Base-by-base conservation (phyloP, 2,888 invertebrate species). In the Patella caerulea region DNA sequence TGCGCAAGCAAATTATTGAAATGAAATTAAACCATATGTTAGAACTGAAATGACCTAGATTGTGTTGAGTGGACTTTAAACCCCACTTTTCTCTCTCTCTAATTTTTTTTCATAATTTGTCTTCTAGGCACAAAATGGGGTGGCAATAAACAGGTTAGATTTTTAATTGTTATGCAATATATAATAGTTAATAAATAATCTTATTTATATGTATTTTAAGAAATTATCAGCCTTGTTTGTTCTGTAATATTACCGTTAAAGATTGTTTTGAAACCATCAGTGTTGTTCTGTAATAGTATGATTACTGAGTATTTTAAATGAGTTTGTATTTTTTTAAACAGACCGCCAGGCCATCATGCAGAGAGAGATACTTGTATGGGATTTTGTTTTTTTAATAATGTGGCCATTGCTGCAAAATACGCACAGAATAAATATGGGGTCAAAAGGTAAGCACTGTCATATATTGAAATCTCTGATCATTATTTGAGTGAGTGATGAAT, bases 341-440 rank as follows among this genome's bases (percentile, higher is more conserved):
- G 91, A 77, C 91, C 91, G 0, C 98, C 98, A 0, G 98, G 98
- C 0, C 98, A 98, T 92, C 98, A 98, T 92, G 96, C 97, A 0
- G 96, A 95, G 89, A 91, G 93, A 17, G 94, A 94, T 83, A 89
- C 93, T 29, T 95, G 96, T 3, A 95, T 95, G 91, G 98, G 98
- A 0, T 98, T 98, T 93, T 98, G 98, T 86, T 90, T 90, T 84
- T 94, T 97, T 83, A 98, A 98, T 92, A 97, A 96, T 90, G 95
- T 96, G 5, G 95, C 95, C 0, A 93, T 96, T 29, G 97, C 95
- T 3, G 97, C 97, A 0, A 93, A 93, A 84, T 94, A 96, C 91
- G 96, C 96, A 0, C 90, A 90, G 79, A 90, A 93, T 24, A 92
- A 91, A 78, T 94, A 94, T 89, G 93, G 93, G 0, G 87, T 95